A percentile compares a stretch with the other conserved stretches of the same genome.
Evolutionary conservation across 2,888 invertebrate genomes (phyloP).

Genomic region (Aelia acuminata): DNA sequence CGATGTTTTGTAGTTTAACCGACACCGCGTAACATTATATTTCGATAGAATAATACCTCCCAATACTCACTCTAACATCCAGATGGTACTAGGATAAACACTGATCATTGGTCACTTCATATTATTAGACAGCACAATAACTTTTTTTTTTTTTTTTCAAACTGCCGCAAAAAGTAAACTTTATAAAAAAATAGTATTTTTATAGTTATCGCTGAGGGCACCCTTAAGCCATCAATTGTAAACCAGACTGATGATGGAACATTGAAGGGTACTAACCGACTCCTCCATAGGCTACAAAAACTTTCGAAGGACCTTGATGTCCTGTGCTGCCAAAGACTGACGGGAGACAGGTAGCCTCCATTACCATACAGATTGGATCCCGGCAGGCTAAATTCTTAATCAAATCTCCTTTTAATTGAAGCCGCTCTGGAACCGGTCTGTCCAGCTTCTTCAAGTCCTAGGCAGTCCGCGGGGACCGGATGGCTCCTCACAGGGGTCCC

Average conservation of each 20-base stretch:
- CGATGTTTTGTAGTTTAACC: no score
- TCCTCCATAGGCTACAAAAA: background rate
- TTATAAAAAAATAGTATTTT: no score
- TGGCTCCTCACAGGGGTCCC: background rate
- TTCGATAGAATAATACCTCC: no score
- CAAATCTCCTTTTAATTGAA: conserved; percentile 41
- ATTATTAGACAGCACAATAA: background rate
- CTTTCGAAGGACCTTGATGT: background rate
- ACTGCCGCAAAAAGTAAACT: no score
- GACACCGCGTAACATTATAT: no score
- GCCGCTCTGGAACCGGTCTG: background rate
- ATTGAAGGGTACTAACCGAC: background rate
- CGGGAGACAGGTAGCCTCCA: conserved; percentile 16
- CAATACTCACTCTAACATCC: no score
- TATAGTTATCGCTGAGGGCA: no score
- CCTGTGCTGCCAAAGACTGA: background rate
- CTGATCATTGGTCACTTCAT: no score
- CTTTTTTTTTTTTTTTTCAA: no score
- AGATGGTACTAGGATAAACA: no score
- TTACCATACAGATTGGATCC: conserved; percentile 41
- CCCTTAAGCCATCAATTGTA: background rate
- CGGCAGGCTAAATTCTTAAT: conserved; percentile 27
- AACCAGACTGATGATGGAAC: background rate
- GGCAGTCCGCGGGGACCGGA: background rate
- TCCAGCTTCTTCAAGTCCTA: background rate